Base-by-base conservation (phyloP, 2,797 vertebrate species). In the Remorina albescens region DNA sequence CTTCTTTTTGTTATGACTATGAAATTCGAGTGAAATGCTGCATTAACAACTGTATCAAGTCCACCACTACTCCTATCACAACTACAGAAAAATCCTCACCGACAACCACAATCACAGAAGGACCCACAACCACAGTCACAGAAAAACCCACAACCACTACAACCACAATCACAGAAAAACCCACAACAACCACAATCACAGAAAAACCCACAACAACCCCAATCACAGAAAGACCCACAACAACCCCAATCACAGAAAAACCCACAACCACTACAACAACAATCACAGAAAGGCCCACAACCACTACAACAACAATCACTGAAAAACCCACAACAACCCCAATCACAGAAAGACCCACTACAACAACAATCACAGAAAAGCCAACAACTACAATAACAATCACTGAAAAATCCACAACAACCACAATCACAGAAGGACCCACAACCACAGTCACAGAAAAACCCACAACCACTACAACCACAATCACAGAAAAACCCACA, bases 11-110 rank as follows among this genome's bases (percentile, higher is more conserved):
- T 73, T 23, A 67, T 5, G 93, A 97, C 56, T 97, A 96, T 18
- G 90, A 97, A 91, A 93, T 97, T 25, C 86, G 80, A 74, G 50
- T 95, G 0, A 58, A 62, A 16, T 96, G 95, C 68, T 97, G 96
- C 55, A 19, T 9, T 37, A 0, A 89, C 67, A 66, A 25, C 0
- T 78, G 72, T 65, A 15, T 0, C n/a, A n/a, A n/a, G n/a, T 11
- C 36, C 36, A 37, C 2, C 6, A n/a, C n/a, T n/a, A n/a, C n/a
- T n/a, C n/a, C n/a, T n/a, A n/a, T n/a, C n/a, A 34, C 32, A 34
- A 34, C 32, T 8, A 44, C 37, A 5, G 30, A 18, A 41, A 10
- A 30, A 2, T 0, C 50, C 2, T 34, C 21, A 30, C 30, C 30
- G 6, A 30, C 3, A 30, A 30, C 30, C 30, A 30, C 0, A 39